Percentiles rank a stretch among this genome's conserved stretches.
Evolutionary conservation across 92 coral and sea anemone genomes (phyloP).

Genomic region (Zoanthus solanderi): DNA sequence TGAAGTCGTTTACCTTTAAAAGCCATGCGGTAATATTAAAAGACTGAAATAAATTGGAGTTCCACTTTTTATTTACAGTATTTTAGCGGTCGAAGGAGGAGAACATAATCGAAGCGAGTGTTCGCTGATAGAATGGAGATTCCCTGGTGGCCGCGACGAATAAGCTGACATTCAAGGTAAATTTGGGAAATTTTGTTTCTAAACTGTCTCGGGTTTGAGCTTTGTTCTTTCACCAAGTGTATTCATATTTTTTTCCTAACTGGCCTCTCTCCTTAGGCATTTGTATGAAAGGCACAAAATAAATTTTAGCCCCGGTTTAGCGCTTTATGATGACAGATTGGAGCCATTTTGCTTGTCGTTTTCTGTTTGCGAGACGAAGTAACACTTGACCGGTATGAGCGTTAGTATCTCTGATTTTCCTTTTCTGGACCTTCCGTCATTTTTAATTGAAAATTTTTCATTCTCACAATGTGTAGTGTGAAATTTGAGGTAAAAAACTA

Average conservation of each 20-base stretch:
- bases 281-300: not conserved
- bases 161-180: constrained; percentile 8
- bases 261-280: not conserved
- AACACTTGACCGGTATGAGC: not conserved
- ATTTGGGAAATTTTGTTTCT: not conserved
- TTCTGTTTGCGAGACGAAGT: not conserved
- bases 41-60: not conserved
- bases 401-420: not conserved
- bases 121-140: constrained; percentile 36
- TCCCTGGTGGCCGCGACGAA: constrained; percentile 18
- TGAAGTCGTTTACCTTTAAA: not conserved
- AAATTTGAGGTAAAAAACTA: too few species aligned
- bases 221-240: not conserved
- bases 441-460: too few species aligned
- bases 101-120: not conserved
- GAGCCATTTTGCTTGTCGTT: constrained; percentile 33
- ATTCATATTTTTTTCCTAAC: not conserved
- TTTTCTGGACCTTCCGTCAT: too few species aligned
- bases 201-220: not conserved
- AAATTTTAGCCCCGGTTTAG: not conserved
- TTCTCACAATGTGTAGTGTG: too few species aligned
- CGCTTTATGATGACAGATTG: not conserved
- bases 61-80: not conserved
- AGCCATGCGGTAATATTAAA: not conserved
- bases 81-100: not conserved